Evolutionary conservation across 2,888 invertebrate genomes (phyloP).

Genomic region (Megamerina dolium): DNA sequence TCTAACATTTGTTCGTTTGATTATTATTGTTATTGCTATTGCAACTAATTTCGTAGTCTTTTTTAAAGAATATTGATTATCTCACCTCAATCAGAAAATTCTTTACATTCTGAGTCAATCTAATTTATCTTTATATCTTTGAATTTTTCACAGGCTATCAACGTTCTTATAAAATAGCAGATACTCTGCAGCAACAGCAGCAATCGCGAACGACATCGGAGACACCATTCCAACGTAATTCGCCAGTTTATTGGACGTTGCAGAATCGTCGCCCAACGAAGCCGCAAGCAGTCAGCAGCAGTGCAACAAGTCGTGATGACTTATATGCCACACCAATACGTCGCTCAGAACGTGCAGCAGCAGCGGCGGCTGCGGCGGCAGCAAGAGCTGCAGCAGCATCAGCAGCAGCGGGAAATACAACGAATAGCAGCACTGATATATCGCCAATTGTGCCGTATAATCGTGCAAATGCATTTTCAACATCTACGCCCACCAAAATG

Average conservation of each 20-base stretch:
- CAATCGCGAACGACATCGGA: conserved; percentile 5
- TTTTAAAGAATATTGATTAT: too few species aligned
- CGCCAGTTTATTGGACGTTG: conserved; percentile 57
- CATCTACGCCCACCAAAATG: conserved; percentile 59
- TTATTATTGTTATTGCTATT: too few species aligned
- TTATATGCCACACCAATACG: conserved; percentile 47
- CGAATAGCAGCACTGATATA: conserved; percentile 41
- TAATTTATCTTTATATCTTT: not conserved
- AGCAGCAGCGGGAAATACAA: conserved; percentile 19
- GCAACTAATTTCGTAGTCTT: too few species aligned
- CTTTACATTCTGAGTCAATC: too few species aligned
- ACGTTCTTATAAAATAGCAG: conserved; percentile 54
- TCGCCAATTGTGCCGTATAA: conserved; percentile 65
- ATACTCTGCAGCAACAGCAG: conserved; percentile 14
- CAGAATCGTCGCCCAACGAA: conserved; percentile 48
- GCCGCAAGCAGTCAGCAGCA: conserved; percentile 19
- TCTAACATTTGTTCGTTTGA: too few species aligned
- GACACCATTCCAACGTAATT: conserved; percentile 47
- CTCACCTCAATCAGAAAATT: too few species aligned
- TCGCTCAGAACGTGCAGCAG: conserved; percentile 36
- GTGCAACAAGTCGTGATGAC: conserved; percentile 42
- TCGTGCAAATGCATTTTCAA: conserved; percentile 57
- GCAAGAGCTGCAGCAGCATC: conserved; percentile 6
- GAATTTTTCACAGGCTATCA: conserved; percentile 55
- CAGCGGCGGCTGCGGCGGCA: conserved; percentile 20